Conservation (phyloP, 2,888 invertebrate genomes). For the Antitype chi region DNA sequence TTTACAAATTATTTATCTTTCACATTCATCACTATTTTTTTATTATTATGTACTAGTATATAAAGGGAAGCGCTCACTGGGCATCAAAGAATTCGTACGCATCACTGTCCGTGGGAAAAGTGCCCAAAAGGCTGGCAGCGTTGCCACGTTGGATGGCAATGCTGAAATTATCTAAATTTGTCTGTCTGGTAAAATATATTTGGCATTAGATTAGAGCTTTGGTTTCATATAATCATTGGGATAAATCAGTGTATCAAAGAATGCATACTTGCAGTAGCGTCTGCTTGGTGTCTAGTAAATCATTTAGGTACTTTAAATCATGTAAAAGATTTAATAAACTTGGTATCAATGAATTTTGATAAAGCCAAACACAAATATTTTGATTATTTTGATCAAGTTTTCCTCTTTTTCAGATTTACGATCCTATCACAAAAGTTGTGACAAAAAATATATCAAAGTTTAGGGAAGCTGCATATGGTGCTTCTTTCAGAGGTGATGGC, state of each 20-base stretch:
- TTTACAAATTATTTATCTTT: background rate
- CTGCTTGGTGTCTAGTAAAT: background rate
- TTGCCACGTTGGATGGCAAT: too few species aligned
- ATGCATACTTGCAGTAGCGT: background rate
- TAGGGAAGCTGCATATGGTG: constrained; percentile 96
- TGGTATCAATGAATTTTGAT: background rate
- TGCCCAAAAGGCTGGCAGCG: too few species aligned
- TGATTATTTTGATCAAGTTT: background rate
- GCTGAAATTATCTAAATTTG: too few species aligned
- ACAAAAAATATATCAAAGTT: constrained; percentile 96
- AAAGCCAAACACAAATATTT: background rate
- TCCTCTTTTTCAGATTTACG: constrained; percentile 92
- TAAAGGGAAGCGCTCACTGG: too few species aligned
- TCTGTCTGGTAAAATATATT: background rate
- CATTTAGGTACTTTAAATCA: too few species aligned
- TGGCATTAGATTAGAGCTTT: background rate
- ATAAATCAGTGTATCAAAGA: background rate
- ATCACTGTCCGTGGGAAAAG: too few species aligned
- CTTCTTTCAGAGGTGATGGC: constrained; percentile 95
- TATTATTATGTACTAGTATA: too few species aligned
- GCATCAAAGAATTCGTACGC: too few species aligned
- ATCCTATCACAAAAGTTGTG: constrained; percentile 95
- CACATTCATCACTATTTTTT: too few species aligned
- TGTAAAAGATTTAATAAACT: background rate
- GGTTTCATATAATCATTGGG: background rate